Evolutionary conservation across 2,797 vertebrate species (phyloP).

Genomic region (Alcedo quadribrachys): DNA sequence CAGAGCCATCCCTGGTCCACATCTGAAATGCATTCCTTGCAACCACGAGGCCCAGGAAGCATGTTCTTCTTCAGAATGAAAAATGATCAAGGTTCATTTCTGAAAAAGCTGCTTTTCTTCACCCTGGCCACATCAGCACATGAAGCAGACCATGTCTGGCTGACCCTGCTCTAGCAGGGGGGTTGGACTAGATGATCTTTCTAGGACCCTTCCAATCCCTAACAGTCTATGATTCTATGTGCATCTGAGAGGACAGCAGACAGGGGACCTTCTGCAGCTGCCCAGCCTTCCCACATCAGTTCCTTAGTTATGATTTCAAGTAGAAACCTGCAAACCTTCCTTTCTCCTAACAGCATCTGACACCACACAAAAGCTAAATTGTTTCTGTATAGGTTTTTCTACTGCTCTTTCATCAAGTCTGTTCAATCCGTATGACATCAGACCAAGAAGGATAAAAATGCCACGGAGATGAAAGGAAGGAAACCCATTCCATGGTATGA

Average conservation of each 20-base stretch:
- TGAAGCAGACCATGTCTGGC: not conserved
- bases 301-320: constrained; percentile 26
- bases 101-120: not conserved
- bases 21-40: not conserved
- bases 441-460: not conserved
- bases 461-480: constrained; percentile 28
- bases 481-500: constrained; percentile 1
- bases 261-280: not conserved
- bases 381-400: not conserved
- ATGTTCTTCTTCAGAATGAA: not conserved
- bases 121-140: accelerated
- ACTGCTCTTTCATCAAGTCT: not conserved
- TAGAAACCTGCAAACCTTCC: constrained; percentile 6
- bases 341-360: not conserved
- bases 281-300: not conserved
- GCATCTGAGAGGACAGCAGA: not conserved
- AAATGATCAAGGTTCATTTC: not conserved
- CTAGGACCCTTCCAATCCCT: no score
- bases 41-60: not conserved
- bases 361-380: constrained; percentile 12
- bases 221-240: no score
- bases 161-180: no score
- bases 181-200: no score
- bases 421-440: not conserved
- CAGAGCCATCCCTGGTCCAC: not conserved